A percentile compares a stretch with the other conserved stretches of the same genome.
Conservation (phyloP, 1,140 invertebrate genomes). For the Littorina saxatilis region DNA sequence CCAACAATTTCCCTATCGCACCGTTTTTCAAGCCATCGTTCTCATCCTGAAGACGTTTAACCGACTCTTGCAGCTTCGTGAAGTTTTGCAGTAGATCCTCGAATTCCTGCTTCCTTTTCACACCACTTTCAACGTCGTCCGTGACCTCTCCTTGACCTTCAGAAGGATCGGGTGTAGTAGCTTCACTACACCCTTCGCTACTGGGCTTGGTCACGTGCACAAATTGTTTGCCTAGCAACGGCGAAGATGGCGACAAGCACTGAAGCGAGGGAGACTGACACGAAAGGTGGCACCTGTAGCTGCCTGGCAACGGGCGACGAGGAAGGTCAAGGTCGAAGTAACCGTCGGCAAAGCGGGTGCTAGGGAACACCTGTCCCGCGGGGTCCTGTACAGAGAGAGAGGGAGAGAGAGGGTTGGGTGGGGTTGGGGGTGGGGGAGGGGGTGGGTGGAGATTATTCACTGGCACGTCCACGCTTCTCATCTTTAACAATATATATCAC, state of each 20-base stretch:
- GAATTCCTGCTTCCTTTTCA: background rate
- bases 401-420: background rate
- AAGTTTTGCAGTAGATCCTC: background rate
- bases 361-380: background rate
- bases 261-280: background rate
- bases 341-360: background rate
- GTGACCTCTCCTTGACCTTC: background rate
- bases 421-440: too few species aligned
- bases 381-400: background rate
- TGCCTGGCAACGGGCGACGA: background rate
- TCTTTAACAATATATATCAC: too few species aligned
- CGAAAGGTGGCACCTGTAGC: constrained; percentile 1
- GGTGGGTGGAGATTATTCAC: too few species aligned
- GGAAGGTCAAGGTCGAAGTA: constrained; percentile 13
- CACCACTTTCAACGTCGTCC: background rate
- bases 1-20: too few species aligned
- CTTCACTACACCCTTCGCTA: background rate
- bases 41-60: background rate
- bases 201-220: background rate
- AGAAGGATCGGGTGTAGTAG: background rate
- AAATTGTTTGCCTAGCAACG: background rate
- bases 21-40: background rate
- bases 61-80: background rate
- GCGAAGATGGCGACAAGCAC: background rate
- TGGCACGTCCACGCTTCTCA: too few species aligned